Conservation (phyloP, 2,888 invertebrate species). For the Diloba caeruleocephala region DNA sequence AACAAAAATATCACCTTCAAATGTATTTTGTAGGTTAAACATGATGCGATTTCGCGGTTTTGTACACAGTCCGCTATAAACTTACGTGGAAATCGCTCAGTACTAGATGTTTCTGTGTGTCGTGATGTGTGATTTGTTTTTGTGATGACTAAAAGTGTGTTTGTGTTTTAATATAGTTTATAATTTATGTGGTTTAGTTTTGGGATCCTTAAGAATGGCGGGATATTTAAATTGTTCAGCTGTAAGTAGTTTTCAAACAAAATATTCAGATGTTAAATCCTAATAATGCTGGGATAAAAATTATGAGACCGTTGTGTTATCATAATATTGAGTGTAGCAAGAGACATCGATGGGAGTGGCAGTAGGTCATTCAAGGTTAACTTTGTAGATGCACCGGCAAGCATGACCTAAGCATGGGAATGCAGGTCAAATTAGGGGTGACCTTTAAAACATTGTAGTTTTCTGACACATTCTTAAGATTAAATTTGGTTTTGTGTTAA, state of each 20-base stretch:
- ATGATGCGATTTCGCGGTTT: constrained; percentile 84
- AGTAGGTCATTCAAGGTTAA: constrained; percentile 88
- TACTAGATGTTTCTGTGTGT: constrained; percentile 61
- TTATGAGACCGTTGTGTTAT: constrained; percentile 16
- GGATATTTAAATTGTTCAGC: constrained; percentile 65
- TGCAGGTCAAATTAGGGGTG: constrained; percentile 80
- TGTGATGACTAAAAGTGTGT: constrained; percentile 56
- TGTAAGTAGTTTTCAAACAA: constrained; percentile 61
- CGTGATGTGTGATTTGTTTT: constrained; percentile 54
- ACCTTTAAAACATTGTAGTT: constrained; percentile 68
- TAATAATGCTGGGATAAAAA: constrained; percentile 6
- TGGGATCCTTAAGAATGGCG: constrained; percentile 67
- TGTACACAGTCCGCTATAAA: constrained; percentile 77
- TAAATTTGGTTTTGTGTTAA: background rate
- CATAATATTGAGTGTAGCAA: constrained; percentile 15
- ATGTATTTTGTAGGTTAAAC: constrained; percentile 89
- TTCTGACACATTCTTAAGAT: constrained; percentile 6
- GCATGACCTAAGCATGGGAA: constrained; percentile 76
- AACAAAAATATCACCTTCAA: constrained; percentile 90
- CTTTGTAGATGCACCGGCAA: constrained; percentile 75
- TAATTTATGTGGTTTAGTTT: constrained; percentile 43
- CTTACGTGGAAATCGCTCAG: constrained; percentile 63
- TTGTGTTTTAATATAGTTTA: constrained; percentile 43
- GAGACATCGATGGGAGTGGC: constrained; percentile 44
- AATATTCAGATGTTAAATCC: constrained; percentile 1